Evolutionary conservation across 37 sponge, comb jelly and placozoan genomes (phyloP).

Genomic region (Dysidea cf. avara): DNA sequence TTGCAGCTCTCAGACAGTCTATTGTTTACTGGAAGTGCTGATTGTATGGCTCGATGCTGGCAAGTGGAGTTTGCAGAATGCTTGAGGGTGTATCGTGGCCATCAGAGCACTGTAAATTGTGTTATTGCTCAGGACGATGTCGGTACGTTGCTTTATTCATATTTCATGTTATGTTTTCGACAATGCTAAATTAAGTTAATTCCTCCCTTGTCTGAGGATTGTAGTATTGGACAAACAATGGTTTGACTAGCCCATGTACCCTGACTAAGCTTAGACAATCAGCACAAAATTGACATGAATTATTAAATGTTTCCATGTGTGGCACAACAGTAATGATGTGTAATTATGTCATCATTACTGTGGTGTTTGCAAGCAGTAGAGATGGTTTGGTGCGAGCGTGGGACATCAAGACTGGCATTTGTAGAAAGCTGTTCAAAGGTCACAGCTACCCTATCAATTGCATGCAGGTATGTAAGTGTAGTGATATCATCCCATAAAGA

Average conservation of each 20-base stretch:
- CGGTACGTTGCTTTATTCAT: slow-evolving; percentile 13
- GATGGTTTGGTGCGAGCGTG: slow-evolving; percentile 46
- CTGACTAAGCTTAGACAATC: no score
- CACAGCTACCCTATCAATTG: slow-evolving; percentile 46
- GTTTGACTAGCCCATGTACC: no score
- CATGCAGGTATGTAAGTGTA: slow-evolving; percentile 36
- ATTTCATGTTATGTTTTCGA: neutral
- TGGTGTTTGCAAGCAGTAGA: slow-evolving; percentile 48
- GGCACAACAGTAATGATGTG: no score
- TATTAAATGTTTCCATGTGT: no score
- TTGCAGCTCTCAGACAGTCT: no score
- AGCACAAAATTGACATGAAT: no score
- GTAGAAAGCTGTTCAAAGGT: slow-evolving; percentile 31
- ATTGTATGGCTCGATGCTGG: slow-evolving; percentile 45
- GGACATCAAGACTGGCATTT: slow-evolving; percentile 44
- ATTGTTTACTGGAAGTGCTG: slow-evolving; percentile 64
- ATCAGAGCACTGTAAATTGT: slow-evolving; percentile 28
- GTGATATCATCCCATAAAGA: no score
- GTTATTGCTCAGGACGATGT: slow-evolving; percentile 11
- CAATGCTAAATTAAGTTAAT: no score
- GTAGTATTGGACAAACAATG: no score
- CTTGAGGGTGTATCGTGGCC: slow-evolving; percentile 45
- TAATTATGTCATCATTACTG: no score
- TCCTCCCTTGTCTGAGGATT: no score
- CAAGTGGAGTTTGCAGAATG: slow-evolving; percentile 23